These are phyloP conservation scores for Osmerus mordax DNA, from an alignment of 2,113 vertebrate species.

Conservation along the genomic window DNA sequence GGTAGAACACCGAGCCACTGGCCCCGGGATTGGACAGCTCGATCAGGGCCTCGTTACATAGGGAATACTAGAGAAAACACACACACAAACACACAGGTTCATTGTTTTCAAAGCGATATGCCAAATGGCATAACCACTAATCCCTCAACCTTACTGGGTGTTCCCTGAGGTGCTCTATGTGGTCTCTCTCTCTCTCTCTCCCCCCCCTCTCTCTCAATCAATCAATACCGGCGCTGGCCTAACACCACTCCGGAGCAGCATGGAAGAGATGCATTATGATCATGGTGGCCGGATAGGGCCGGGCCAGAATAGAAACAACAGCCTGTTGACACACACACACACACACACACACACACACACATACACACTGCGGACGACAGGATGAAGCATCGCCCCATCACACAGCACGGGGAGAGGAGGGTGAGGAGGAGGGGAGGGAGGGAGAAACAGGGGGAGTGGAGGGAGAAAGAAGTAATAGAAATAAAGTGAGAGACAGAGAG, in stretches of 20 bases:
- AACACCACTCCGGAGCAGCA: no score
- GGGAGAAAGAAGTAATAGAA: background rate
- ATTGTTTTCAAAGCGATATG: no score
- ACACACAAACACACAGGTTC: slow-evolving; percentile 15
- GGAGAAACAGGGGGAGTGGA: background rate
- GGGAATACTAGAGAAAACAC: slow-evolving; percentile 78
- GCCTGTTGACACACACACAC: slow-evolving; percentile 7
- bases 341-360: background rate
- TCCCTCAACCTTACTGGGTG: no score
- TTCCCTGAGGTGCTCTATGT: no score
- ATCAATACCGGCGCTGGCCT: no score
- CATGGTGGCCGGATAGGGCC: no score
- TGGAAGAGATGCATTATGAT: no score
- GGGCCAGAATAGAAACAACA: background rate
- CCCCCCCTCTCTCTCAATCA: no score
- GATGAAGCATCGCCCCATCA: background rate
- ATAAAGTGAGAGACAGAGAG: no score
- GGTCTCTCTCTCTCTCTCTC: no score
- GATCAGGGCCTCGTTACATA: slow-evolving; percentile 95
- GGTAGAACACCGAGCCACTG: slow-evolving; percentile 95
- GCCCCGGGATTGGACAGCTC: slow-evolving; percentile 96
- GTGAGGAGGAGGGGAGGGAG: background rate
- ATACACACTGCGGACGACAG: background rate
- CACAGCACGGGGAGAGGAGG: background rate
- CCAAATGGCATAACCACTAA: no score